A percentile compares a stretch with the other conserved stretches of the same genome.
Conservation (phyloP, 2,113 vertebrate species). For the Pelvicachromis taeniatus region DNA sequence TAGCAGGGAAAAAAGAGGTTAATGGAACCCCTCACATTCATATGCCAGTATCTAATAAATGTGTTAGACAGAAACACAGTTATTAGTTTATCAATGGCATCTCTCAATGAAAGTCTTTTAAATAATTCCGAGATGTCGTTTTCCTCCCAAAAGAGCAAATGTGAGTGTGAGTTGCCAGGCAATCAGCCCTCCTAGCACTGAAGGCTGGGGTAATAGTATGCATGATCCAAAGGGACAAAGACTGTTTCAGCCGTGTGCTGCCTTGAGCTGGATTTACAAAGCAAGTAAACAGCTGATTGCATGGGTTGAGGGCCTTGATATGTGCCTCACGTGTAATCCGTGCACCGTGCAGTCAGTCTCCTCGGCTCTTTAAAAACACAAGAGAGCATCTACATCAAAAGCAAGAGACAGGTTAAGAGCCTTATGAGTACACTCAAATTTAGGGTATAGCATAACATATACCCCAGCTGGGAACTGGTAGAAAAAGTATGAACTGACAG, state of each 20-base stretch:
- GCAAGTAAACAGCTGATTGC: conserved; percentile 38
- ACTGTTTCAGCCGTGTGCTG: conserved; percentile 16
- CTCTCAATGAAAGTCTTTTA: conserved; percentile 34
- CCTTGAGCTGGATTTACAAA: conserved; percentile 19
- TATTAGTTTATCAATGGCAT: conserved; percentile 32
- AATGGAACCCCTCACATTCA: conserved; percentile 10
- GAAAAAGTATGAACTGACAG: neutral
- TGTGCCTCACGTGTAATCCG: conserved; percentile 3
- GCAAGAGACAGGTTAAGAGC: neutral
- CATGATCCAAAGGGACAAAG: conserved; percentile 30
- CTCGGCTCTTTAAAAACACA: neutral
- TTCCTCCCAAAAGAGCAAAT: neutral
- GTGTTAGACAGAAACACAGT: conserved; percentile 5
- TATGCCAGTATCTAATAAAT: conserved; percentile 13
- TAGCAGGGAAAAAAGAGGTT: neutral
- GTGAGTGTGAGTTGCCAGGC: conserved; percentile 27
- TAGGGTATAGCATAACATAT: neutral
- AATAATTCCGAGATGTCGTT: conserved; percentile 37
- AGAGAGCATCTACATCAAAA: neutral
- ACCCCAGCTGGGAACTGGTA: neutral
- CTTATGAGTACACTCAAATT: conserved; percentile 15
- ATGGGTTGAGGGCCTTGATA: neutral
- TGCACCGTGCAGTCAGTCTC: neutral
- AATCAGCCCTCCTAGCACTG: conserved; percentile 10
- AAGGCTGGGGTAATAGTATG: conserved; percentile 23